Evolutionary conservation across 2,113 vertebrate species (phyloP).

Genomic region (Chamaea fasciata): DNA sequence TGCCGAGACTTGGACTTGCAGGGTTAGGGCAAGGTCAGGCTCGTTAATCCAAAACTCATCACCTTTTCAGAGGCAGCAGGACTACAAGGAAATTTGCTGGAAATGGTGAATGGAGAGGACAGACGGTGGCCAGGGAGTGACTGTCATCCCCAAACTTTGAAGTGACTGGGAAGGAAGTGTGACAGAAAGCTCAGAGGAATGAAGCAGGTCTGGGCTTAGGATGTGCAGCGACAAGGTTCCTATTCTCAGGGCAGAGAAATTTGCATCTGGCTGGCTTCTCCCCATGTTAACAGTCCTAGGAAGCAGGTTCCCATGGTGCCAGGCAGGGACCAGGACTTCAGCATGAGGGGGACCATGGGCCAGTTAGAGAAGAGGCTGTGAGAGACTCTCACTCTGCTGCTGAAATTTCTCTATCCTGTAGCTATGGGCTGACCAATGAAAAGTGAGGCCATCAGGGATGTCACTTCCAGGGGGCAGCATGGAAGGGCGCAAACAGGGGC

Average conservation of each 20-base stretch:
- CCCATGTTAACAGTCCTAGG: background rate
- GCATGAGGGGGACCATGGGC: accelerated
- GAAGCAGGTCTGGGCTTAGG: background rate
- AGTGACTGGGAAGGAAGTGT: background rate
- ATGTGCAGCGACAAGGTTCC: background rate
- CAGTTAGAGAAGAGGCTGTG: background rate
- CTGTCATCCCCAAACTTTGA: background rate
- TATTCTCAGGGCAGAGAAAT: background rate
- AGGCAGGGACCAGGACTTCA: background rate
- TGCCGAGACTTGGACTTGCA: accelerated
- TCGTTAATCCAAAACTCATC: background rate
- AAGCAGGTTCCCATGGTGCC: background rate
- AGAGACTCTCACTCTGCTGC: background rate
- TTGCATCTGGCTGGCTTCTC: background rate
- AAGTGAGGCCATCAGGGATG: background rate
- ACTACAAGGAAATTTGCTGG: background rate
- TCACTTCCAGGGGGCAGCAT: background rate
- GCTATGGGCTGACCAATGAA: background rate
- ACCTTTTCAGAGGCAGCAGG: background rate
- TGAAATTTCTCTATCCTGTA: background rate
- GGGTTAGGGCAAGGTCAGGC: background rate
- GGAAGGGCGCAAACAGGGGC: background rate
- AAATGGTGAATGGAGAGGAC: background rate
- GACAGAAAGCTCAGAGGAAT: background rate
- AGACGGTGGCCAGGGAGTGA: background rate